Conservation (phyloP, 2,113 vertebrate species). For the Chrysemys picta region DNA sequence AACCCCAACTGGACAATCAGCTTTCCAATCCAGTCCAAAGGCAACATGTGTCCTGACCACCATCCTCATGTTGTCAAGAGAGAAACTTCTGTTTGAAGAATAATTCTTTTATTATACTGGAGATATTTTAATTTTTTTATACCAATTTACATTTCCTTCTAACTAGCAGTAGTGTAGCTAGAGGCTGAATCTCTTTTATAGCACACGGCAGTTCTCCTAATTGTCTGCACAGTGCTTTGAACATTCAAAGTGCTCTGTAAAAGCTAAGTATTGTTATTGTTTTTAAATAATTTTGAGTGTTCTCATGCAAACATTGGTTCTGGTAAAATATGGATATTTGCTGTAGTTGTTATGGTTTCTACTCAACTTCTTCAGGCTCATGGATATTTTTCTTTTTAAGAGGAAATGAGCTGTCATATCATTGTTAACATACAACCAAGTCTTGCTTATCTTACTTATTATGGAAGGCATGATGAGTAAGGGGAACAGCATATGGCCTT, state of each 20-base stretch:
- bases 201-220: rapidly evolving
- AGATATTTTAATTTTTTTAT: neutral
- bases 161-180: neutral
- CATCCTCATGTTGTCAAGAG: neutral
- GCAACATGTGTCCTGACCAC: conserved; percentile 32
- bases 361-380: neutral
- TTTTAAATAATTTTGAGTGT: neutral
- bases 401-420: neutral
- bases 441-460: neutral
- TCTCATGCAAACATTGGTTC: rapidly evolving
- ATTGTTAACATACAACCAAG: neutral
- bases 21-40: neutral
- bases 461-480: neutral
- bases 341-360: neutral
- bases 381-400: neutral
- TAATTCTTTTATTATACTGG: conserved; percentile 4
- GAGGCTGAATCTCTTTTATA: rapidly evolving
- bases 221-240: neutral
- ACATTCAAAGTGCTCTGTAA: neutral
- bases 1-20: conserved; percentile 42
- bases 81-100: conserved; percentile 58
- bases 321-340: neutral
- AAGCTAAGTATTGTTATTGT: neutral
- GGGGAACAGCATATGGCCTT: neutral
- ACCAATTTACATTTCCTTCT: rapidly evolving